Evolutionary conservation across 2,113 vertebrate species (phyloP), one percentile per base, ranked within the genome.

Genomic region (Myiozetetes cayanensis): DNA sequence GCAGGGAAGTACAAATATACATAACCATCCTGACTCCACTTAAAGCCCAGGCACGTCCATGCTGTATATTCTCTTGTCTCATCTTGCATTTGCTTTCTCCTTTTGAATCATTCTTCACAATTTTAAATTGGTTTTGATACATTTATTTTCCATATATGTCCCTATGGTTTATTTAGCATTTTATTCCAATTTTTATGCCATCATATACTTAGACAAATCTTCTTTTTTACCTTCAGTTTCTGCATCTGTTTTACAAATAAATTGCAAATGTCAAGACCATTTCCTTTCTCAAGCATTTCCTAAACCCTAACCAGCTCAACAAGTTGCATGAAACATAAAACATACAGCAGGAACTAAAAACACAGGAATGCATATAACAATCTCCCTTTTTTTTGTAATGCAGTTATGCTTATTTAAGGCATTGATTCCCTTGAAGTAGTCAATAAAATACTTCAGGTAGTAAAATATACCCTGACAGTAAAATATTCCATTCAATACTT

Each of bases 221-320:
- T 25, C 33, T 75, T 72, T 66, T 80, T 56, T 41, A 68, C 41
- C 44, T 90, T 93, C 66, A 19, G 31, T 78, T 92, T 92, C 76
- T 78, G 76, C 68, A 72, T 94, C 68, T 79, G 55, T 68, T 93
- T 86, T 86, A 73, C 70, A 94, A 88, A 93, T 90, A 90, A 87
- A 90, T 85, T 85, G 83, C 58, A 82, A 90, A 92, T 62, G 49
- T 93, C 83, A 93, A 66, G 49, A 85, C 66, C 46, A 85, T 81
- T 96, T 89, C 90, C 70, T 84, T 94, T 92, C 92, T 94, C 62
- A 89, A 90, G 80, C 44, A 70, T 85, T 96, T 92, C 83, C 83
- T 95, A 82, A 94, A 70, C 37, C 73, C 65, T 90, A 87, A 90
- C 66, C 70, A 95, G 77, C 58, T 91, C 87, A 97, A 83, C 56